Evolutionary conservation across 2,113 vertebrate genomes (phyloP), one percentile per base, ranked within the genome.

Genomic region (Promerops cafer): DNA sequence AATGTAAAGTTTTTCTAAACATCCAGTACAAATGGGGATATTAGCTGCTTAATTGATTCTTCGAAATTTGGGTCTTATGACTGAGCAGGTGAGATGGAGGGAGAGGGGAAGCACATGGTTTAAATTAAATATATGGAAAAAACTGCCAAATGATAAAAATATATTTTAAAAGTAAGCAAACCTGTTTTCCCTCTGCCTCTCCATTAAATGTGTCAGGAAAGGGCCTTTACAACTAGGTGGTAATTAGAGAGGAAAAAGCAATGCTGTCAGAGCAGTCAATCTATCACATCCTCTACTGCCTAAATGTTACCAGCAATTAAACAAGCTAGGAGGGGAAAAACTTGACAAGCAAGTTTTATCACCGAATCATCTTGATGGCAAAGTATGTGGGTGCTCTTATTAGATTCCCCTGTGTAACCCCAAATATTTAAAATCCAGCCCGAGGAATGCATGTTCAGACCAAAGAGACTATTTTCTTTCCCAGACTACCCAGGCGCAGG

Each of bases 241-340:
- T 95, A 96, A 94, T 97, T 95, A 88, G 63, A 78, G 76, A 97
- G 97, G 91, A 69, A 96, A 91, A 97, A 96, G 65, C 76, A 35
- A 39, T 44, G 52, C 78, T 94, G 42, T 56, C 82, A 44, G 85
- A 74, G 39, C 76, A 69, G 83, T 94, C 94, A 96, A 90, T 95
- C 95, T 57, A 80, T 96, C 93, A 83, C 59, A 23, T 56, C 44
- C 83, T 75, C 28, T 69, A 50, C 75, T 93, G 82, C 94, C 92
- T 92, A 89, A 90, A 66, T 60, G 82, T 77, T 87, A 96, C 80
- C 54, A 35, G 66, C 91, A 97, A 94, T 96, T 94, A 84, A 78
- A 76, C 47, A 90, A 72, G 49, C 97, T 96, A 90, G 44, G 37
- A 59, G 76, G 77, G 74, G 79, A 70, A 40, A 68, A 88, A 86